phyloP scores from a whole-genome alignment of 2,888 invertebrate genomes.

The Troides helena region DNA sequence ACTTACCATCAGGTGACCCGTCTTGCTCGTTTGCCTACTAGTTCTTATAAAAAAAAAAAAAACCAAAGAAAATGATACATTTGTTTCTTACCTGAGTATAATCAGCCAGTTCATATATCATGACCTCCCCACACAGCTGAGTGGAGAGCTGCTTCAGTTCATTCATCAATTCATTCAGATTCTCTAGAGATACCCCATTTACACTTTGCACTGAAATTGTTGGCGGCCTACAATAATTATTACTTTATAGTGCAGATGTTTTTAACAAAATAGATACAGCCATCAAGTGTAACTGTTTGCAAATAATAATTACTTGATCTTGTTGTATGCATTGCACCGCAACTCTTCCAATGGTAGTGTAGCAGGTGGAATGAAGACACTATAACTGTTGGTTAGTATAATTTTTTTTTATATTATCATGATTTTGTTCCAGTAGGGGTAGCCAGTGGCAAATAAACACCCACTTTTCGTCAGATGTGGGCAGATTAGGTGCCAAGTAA shows the following conservation, averaged over 20 bases:
- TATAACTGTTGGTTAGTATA: not conserved
- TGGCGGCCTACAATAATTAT: slow-evolving; percentile 81
- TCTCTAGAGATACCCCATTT: slow-evolving; percentile 88
- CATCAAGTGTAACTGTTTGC: not conserved
- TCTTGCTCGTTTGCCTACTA: no score
- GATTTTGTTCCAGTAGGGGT: no score
- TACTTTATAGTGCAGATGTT: not conserved
- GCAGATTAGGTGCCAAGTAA: no score
- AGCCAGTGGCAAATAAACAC: no score
- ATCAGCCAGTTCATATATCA: slow-evolving; percentile 92
- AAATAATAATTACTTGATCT: no score
- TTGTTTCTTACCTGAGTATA: slow-evolving; percentile 81
- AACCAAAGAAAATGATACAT: not conserved
- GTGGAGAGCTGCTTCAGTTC: slow-evolving; percentile 81
- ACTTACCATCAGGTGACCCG: no score
- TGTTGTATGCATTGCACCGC: no score
- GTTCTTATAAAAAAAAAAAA: no score
- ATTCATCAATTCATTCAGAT: slow-evolving; percentile 80
- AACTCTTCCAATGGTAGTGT: not conserved
- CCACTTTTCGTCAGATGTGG: no score
- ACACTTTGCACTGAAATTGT: slow-evolving; percentile 85
- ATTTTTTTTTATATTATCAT: no score
- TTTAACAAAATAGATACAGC: no score
- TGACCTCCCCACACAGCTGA: slow-evolving; percentile 86
- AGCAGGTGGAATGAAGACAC: not conserved